These are phyloP conservation scores for Etheostoma perlongum DNA, from an alignment of 2,797 vertebrate species.

Conservation along the genomic window DNA sequence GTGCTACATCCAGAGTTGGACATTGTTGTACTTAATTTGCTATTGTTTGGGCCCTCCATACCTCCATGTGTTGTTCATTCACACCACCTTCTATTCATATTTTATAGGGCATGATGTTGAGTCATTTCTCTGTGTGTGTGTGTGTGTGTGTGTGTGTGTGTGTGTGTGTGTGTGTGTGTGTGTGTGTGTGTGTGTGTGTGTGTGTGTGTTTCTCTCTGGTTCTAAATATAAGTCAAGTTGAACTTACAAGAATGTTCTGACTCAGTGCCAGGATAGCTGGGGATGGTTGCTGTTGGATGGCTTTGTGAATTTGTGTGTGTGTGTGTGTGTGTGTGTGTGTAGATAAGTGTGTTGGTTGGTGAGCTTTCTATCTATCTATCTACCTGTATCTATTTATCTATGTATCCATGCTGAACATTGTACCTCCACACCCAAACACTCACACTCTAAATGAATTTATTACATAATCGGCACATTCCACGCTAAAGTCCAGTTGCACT, in stretches of 20 bases:
- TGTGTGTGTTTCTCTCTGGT: constrained; percentile 11
- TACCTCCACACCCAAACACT: neutral
- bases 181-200: constrained; percentile 25
- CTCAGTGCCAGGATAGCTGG: constrained; percentile 54
- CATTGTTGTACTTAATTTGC: neutral
- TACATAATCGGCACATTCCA: constrained; percentile 8
- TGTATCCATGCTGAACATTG: neutral
- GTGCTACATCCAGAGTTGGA: neutral
- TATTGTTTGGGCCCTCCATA: neutral
- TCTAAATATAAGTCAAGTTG: constrained; percentile 83
- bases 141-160: constrained; percentile 12
- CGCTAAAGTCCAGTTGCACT: constrained; percentile 49
- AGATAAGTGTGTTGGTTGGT: no score
- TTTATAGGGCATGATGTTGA: constrained; percentile 13
- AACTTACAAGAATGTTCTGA: constrained; percentile 77
- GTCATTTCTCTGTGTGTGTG: constrained; percentile 27
- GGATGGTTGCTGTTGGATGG: constrained; percentile 41
- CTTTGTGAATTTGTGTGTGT: constrained; percentile 29
- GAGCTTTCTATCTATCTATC: neutral
- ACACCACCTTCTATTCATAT: constrained; percentile 9
- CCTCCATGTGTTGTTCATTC: neutral
- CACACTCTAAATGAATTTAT: constrained; percentile 1
- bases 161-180: constrained; percentile 3
- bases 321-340: neutral
- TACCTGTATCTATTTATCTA: neutral